Evolutionary conservation across 2,888 invertebrate genomes (phyloP).

Genomic region (Hyalella azteca): DNA sequence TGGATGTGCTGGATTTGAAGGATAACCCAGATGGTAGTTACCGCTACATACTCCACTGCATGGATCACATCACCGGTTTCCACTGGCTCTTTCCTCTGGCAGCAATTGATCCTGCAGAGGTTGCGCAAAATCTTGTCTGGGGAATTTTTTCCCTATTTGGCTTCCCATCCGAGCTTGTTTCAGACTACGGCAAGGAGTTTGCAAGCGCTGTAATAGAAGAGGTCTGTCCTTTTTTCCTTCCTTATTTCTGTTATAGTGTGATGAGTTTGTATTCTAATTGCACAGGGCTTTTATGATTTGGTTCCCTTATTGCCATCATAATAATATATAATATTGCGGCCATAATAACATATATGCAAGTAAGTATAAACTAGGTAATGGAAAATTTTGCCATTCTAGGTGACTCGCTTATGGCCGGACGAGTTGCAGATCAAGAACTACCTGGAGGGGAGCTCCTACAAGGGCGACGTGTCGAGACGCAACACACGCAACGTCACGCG

Average conservation of each 20-base stretch:
- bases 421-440: slow-evolving; percentile 35
- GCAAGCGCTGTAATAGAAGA: not conserved
- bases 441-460: slow-evolving; percentile 31
- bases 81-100: slow-evolving; percentile 38
- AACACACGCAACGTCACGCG: slow-evolving; percentile 31
- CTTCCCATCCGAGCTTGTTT: slow-evolving; percentile 21
- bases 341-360: too few species aligned
- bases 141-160: slow-evolving; percentile 35
- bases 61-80: slow-evolving; percentile 37
- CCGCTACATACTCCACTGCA: slow-evolving; percentile 38
- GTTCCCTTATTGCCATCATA: too few species aligned
- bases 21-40: slow-evolving; percentile 25
- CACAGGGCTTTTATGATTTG: too few species aligned
- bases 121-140: slow-evolving; percentile 26
- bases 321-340: too few species aligned
- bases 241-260: too few species aligned
- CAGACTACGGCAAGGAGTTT: slow-evolving; percentile 34
- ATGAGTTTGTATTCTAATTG: too few species aligned
- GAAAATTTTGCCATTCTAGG: not conserved
- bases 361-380: not conserved
- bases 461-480: slow-evolving; percentile 1
- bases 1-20: slow-evolving; percentile 20
- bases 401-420: slow-evolving; percentile 17
- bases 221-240: not conserved
- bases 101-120: slow-evolving; percentile 19